These are phyloP conservation scores for Brachyrhaphis roseni DNA, from an alignment of 2,797 vertebrate species.

Conservation along the genomic window DNA sequence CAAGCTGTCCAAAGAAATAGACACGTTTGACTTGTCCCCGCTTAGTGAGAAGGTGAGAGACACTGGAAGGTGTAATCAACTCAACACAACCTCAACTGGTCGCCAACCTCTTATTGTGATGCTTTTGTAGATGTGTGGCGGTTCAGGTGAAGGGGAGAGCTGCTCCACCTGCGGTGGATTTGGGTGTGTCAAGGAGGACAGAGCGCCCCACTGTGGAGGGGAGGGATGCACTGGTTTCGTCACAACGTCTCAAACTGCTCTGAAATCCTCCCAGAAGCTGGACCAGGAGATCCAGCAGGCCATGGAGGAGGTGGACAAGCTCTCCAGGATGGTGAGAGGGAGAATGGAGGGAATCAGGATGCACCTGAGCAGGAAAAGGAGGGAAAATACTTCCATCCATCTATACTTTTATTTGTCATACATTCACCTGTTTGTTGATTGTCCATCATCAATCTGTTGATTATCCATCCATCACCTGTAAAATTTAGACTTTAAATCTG, in stretches of 20 bases:
- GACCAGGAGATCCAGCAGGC: slow-evolving; percentile 89
- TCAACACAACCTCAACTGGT: not conserved
- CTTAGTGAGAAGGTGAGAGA: slow-evolving; percentile 85
- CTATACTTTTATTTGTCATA: not conserved
- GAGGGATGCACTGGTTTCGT: slow-evolving; percentile 85
- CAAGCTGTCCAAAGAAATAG: slow-evolving; percentile 85
- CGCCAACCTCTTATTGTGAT: not conserved
- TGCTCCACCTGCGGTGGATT: slow-evolving; percentile 90
- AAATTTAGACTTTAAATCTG: not conserved
- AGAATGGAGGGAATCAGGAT: not conserved
- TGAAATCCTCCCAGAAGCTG: slow-evolving; percentile 87
- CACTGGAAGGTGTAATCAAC: fast-evolving
- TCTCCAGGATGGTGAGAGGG: slow-evolving; percentile 89
- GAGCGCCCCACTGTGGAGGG: slow-evolving; percentile 86
- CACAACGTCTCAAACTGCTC: slow-evolving; percentile 75
- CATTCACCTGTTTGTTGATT: not conserved
- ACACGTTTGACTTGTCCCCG: slow-evolving; percentile 83
- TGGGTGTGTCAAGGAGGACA: slow-evolving; percentile 80
- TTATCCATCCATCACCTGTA: not conserved
- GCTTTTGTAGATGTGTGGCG: slow-evolving; percentile 86
- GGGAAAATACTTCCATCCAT: not conserved
- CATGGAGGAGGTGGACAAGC: slow-evolving; percentile 92
- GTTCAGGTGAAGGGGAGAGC: slow-evolving; percentile 70
- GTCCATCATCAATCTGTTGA: no score
- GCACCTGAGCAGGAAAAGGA: not conserved